Conservation (phyloP, 2,797 vertebrate genomes). For the Hemibagrus guttatus region DNA sequence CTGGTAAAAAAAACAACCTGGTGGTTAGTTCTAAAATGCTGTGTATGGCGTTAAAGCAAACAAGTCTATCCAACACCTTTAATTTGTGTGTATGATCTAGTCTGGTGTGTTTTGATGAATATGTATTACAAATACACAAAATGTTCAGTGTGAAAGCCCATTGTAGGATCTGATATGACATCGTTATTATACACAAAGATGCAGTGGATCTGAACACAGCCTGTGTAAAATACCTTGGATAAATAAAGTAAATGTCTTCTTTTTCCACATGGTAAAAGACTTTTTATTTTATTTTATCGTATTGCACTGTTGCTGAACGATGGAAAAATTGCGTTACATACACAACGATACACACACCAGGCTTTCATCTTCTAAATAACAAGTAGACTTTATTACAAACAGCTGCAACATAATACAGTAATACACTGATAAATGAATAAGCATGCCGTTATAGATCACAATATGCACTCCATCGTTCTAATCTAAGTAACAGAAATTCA, state of each 20-base stretch:
- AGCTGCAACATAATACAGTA: background rate
- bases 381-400: background rate
- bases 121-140: background rate
- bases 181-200: conserved; percentile 63
- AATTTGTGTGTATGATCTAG: background rate
- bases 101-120: background rate
- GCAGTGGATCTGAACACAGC: conserved; percentile 65
- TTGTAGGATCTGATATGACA: conserved; percentile 26
- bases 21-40: background rate
- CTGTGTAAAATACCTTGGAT: conserved; percentile 69
- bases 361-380: background rate
- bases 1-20: background rate
- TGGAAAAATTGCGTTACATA: background rate
- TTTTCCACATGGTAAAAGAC: conserved; percentile 57
- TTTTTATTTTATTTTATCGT: background rate
- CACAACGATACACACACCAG: background rate
- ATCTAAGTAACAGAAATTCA: background rate
- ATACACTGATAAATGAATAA: background rate
- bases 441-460: background rate
- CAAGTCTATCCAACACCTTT: background rate
- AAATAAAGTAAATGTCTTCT: conserved; percentile 65
- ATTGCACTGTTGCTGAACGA: background rate
- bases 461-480: background rate
- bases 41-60: background rate
- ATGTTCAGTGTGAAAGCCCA: background rate